Evolutionary conservation across 2,113 vertebrate genomes (phyloP), one percentile per base, ranked within the genome.

Genomic region (Ammodytes marinus): DNA sequence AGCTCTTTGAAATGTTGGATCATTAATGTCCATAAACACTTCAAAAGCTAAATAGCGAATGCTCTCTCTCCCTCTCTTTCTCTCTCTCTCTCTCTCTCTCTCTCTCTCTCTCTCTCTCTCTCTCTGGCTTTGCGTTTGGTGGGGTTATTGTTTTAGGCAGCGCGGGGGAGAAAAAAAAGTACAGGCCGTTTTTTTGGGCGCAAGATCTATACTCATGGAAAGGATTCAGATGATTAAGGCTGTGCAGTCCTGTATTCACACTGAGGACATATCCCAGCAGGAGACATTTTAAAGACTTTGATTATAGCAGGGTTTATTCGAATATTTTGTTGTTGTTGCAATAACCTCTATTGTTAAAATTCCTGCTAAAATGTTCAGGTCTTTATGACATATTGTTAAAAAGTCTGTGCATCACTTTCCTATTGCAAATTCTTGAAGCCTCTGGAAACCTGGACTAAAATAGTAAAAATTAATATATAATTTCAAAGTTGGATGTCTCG

Each of bases 11-110:
- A 93, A 89, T 55, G 82, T 86, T 91, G 91, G 87, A 90, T 87
- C 82, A 83, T 88, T 91, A 89, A 84, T 89, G 85, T 83, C 90
- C 82, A 88, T 91, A 90, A 94, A 92, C 88, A 92, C 79, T 90
- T 89, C 78, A 83, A 89, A 87, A 52, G 47, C 75, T 8, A 69
- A 83, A 46, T 84, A 91, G 55, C 49, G 42, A 89, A 85, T 65
- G 74, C 74, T 84, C 55, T 71, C 27, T 27, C 27, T 27, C 27
- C 82, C 55, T 71, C 27, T 27, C 27, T 27, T 2, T 27, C 27
- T 27, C 27, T 27, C 27, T 27, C 27, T 27, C 27, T 27, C 27
- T 27, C 27, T 27, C 27, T 27, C 27, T 27, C 27, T 27, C 27
- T 27, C 27, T 27, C 27, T 27, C 27, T 27, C 27, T 27, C 27